These are phyloP conservation scores for Notospermus geniculatus DNA, from an alignment of 1,140 invertebrate genomes.

Conservation along the genomic window DNA sequence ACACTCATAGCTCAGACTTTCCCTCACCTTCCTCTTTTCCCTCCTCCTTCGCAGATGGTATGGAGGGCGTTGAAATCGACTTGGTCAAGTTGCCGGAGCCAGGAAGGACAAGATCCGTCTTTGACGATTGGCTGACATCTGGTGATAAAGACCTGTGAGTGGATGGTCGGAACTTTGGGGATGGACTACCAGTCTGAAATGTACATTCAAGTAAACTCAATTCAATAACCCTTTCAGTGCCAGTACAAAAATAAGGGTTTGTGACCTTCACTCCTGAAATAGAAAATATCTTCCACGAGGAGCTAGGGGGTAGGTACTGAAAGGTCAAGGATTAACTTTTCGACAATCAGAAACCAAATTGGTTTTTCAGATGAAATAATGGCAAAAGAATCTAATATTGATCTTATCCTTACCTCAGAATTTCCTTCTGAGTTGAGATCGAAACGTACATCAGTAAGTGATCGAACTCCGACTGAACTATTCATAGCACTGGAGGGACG, in stretches of 20 bases:
- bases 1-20: too few relatives aligned
- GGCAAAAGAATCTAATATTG: constrained; percentile 61
- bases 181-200: constrained; percentile 1
- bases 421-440: background rate
- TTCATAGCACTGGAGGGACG: constrained; percentile 6
- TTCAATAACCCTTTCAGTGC: too few relatives aligned
- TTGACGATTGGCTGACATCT: constrained; percentile 10
- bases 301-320: too few relatives aligned
- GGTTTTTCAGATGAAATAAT: too few relatives aligned
- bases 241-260: too few relatives aligned
- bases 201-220: too few relatives aligned
- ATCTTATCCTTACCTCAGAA: background rate
- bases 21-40: constrained; percentile 30
- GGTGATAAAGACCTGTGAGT: constrained; percentile 14
- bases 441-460: constrained; percentile 7
- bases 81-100: constrained; percentile 77
- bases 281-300: too few relatives aligned
- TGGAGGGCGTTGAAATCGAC: constrained; percentile 85
- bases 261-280: too few relatives aligned
- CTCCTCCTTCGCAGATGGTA: constrained; percentile 68
- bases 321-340: too few relatives aligned
- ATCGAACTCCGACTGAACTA: background rate
- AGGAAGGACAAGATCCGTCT: constrained; percentile 61
- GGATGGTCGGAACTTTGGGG: background rate
- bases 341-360: too few relatives aligned